A percentile compares a stretch with the other conserved stretches of the same genome.
These are phyloP conservation scores for Polyploca ridens DNA, from an alignment of 2,888 invertebrate species.

Conservation along the genomic window DNA sequence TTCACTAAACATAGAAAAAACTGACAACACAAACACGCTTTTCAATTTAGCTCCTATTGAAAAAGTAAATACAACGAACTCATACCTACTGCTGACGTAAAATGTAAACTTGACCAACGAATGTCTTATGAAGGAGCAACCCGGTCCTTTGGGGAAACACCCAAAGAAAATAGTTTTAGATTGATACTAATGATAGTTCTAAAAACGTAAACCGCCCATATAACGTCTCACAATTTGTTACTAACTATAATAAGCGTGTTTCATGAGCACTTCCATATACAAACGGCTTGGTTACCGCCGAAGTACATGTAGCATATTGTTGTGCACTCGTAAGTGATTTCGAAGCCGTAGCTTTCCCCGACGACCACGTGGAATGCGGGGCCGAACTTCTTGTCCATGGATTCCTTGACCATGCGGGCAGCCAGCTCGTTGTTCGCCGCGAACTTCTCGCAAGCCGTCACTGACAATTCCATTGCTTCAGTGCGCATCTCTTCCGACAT, in stretches of 20 bases:
- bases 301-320: conserved; percentile 95
- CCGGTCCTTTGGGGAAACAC: no score
- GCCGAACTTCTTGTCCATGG: conserved; percentile 98
- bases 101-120: no score
- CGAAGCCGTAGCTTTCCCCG: conserved; percentile 97
- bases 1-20: neutral
- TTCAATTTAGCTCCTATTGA: neutral
- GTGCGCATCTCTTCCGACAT: conserved; percentile 97
- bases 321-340: conserved; percentile 95
- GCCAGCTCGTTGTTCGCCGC: conserved; percentile 94
- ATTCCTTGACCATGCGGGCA: conserved; percentile 97
- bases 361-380: conserved; percentile 98
- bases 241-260: conserved; percentile 1
- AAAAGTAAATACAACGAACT: neutral
- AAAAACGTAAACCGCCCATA: neutral
- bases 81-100: no score
- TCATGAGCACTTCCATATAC: conserved; percentile 95
- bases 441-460: conserved; percentile 97
- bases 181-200: neutral
- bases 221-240: neutral
- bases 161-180: no score
- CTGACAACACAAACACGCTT: neutral
- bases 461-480: conserved; percentile 95
- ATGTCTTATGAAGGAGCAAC: no score
- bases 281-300: conserved; percentile 94